Evolutionary conservation across 2,888 invertebrate genomes (phyloP).

Genomic region (Tethea ocularis): DNA sequence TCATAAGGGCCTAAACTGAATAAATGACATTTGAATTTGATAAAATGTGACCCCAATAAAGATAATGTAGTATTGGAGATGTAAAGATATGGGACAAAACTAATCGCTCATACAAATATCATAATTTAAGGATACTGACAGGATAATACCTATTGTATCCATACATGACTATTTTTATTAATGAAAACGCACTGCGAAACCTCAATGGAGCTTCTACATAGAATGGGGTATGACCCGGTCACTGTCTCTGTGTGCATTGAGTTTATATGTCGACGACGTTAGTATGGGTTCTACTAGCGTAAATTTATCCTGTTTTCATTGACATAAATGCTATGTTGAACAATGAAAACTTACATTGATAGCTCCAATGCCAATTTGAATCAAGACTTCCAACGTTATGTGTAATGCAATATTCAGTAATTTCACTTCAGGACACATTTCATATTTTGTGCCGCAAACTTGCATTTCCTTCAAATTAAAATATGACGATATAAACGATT

Average conservation of each 20-base stretch:
- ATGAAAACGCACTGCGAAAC: slow-evolving; percentile 75
- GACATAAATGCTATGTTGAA: slow-evolving; percentile 17
- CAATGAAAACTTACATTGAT: background rate
- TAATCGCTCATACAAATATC: background rate
- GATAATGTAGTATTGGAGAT: no score
- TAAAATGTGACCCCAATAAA: no score
- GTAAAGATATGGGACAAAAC: no score
- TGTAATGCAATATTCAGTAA: slow-evolving; percentile 15
- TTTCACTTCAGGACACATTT: background rate
- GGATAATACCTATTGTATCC: background rate
- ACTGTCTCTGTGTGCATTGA: slow-evolving; percentile 57
- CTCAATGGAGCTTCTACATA: slow-evolving; percentile 79
- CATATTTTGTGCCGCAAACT: background rate
- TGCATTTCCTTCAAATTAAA: background rate
- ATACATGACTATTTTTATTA: slow-evolving; percentile 55
- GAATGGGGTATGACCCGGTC: slow-evolving; percentile 76
- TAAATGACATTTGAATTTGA: no score
- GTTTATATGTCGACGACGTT: slow-evolving; percentile 31
- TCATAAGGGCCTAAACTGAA: no score
- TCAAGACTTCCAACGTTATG: slow-evolving; percentile 20
- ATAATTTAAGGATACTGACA: background rate
- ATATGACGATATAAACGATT: no score
- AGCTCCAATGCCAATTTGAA: slow-evolving; percentile 17
- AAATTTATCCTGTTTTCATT: slow-evolving; percentile 26
- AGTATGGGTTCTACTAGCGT: slow-evolving; percentile 39